phyloP scores from a whole-genome alignment of 2,113 vertebrate species.

The Atrichornis clamosus region DNA sequence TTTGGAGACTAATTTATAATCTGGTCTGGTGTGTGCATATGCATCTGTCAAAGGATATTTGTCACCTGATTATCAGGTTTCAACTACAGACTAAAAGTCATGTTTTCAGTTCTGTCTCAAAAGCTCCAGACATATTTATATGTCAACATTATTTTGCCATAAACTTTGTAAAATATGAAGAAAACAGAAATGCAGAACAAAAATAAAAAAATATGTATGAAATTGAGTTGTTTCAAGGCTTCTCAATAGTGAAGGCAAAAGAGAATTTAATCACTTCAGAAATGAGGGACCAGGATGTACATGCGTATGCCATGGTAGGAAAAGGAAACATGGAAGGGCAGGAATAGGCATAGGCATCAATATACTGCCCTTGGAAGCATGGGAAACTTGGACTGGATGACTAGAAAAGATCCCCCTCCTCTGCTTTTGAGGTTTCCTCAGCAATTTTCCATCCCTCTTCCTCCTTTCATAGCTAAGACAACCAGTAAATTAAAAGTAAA shows the following conservation, averaged over 20 bases:
- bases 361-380: not conserved
- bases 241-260: not conserved
- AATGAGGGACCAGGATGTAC: not conserved
- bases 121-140: not conserved
- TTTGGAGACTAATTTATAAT: slow-evolving; percentile 65
- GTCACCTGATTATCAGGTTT: slow-evolving; percentile 35
- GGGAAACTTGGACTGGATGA: not conserved
- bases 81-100: not conserved
- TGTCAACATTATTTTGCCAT: not conserved
- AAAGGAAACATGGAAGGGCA: not conserved
- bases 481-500: not conserved
- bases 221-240: not conserved
- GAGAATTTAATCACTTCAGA: not conserved
- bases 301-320: not conserved
- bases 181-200: not conserved
- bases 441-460: not conserved
- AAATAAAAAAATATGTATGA: not conserved
- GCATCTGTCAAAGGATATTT: slow-evolving; percentile 62
- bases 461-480: not conserved
- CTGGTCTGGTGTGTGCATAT: slow-evolving; percentile 45
- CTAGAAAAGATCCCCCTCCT: not conserved
- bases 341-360: not conserved
- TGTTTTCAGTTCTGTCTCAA: not conserved
- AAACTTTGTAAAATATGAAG: not conserved
- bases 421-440: not conserved